phyloP scores from a whole-genome alignment of 2,888 invertebrate species.

The Myopa tessellatipennis region DNA sequence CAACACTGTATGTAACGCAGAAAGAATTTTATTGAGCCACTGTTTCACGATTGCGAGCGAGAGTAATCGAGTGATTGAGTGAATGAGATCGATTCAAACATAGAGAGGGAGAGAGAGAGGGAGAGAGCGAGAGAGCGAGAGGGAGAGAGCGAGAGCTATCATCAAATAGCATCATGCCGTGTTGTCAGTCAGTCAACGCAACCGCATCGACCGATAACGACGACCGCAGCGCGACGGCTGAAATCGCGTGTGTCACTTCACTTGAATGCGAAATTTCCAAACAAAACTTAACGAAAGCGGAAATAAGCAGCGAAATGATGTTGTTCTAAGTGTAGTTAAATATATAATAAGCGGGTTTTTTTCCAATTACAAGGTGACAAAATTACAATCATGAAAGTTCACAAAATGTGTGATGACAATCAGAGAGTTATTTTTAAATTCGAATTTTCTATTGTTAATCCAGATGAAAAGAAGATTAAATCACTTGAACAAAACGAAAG shows the following conservation, averaged over 20 bases:
- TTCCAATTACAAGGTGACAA: too few species aligned
- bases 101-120: not conserved
- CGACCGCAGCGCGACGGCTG: conserved; percentile 54
- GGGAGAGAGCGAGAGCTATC: not conserved
- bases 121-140: not conserved
- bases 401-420: too few species aligned
- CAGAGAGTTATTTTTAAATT: too few species aligned
- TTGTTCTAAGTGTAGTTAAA: not conserved
- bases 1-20: too few species aligned
- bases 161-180: not conserved
- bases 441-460: too few species aligned
- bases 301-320: conserved; percentile 15
- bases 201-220: conserved; percentile 54
- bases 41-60: not conserved
- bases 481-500: not conserved
- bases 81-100: not conserved
- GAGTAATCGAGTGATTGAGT: not conserved
- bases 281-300: conserved; percentile 31
- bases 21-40: too few species aligned
- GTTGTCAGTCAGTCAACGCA: conserved; percentile 49
- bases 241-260: not conserved
- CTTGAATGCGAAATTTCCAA: conserved; percentile 20
- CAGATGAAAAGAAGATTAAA: too few species aligned
- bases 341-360: not conserved
- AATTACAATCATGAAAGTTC: too few species aligned